Conservation (phyloP, 2,113 vertebrate genomes). For the Peromyscus californicus region DNA sequence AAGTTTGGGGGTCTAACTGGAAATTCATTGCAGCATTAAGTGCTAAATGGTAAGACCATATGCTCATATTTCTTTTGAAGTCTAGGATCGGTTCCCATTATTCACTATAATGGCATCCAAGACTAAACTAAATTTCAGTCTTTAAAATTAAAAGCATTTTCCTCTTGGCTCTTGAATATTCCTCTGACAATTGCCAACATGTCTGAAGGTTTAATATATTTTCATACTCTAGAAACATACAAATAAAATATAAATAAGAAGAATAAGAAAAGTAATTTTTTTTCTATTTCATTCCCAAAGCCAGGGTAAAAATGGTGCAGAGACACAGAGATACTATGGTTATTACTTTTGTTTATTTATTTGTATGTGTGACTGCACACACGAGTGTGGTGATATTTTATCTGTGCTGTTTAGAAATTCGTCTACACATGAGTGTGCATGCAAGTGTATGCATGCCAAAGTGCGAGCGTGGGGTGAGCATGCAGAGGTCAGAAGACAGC, state of each 20-base stretch:
- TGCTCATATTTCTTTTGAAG: constrained; percentile 83
- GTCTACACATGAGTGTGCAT: background rate
- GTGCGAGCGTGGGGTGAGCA: rapidly evolving
- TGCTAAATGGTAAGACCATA: constrained; percentile 77
- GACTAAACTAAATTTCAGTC: constrained; percentile 80
- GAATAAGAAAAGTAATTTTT: background rate
- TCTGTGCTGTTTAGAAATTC: too few species aligned
- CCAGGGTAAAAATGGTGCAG: background rate
- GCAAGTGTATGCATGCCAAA: background rate
- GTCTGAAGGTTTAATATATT: constrained; percentile 45
- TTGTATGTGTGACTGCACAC: background rate
- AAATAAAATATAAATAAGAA: constrained; percentile 66
- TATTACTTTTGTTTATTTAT: background rate
- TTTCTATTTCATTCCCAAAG: background rate
- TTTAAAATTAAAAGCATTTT: constrained; percentile 80
- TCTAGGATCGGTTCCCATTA: constrained; percentile 77
- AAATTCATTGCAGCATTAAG: constrained; percentile 75
- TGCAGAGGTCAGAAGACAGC: background rate
- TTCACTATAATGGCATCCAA: constrained; percentile 79
- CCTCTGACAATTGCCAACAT: constrained; percentile 58
- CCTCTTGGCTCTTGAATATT: constrained; percentile 70
- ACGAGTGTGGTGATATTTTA: background rate
- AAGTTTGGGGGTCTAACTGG: constrained; percentile 73
- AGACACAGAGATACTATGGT: background rate
- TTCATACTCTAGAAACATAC: constrained; percentile 57